phyloP scores from a whole-genome alignment of 2,888 invertebrate species.

The Busseola fusca region DNA sequence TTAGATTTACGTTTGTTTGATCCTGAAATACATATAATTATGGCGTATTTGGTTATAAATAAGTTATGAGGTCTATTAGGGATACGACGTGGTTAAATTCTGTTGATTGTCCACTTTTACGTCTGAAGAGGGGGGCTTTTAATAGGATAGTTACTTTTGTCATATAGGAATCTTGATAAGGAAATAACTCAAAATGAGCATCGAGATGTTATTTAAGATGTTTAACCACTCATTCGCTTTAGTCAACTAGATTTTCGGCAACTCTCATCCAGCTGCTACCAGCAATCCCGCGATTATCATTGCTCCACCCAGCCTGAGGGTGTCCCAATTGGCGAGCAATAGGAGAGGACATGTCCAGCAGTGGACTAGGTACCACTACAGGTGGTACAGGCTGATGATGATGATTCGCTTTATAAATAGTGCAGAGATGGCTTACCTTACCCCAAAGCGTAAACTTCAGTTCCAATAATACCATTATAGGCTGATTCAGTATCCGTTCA shows the following conservation, averaged over 20 bases:
- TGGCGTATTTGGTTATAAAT: background rate
- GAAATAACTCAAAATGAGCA: background rate
- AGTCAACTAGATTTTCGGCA: too few species aligned
- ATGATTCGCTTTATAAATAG: background rate
- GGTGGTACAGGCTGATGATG: too few species aligned
- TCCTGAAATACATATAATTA: background rate
- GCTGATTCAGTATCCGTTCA: background rate
- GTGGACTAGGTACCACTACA: too few species aligned
- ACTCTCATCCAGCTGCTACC: too few species aligned
- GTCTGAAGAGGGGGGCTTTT: too few species aligned
- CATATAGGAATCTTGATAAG: background rate
- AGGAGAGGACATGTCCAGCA: too few species aligned
- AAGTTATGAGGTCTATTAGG: background rate
- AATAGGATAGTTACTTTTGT: background rate
- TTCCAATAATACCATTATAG: background rate
- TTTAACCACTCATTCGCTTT: background rate
- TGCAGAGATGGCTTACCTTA: background rate
- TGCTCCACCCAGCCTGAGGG: too few species aligned
- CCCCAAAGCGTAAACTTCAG: background rate
- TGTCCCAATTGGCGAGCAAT: too few species aligned
- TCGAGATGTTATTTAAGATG: background rate
- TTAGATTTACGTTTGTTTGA: conserved; percentile 3
- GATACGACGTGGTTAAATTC: too few species aligned
- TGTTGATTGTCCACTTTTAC: background rate
- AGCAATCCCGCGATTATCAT: too few species aligned